Evolutionary conservation across 2,113 vertebrate species (phyloP).

Genomic region (Crotalus viridis): DNA sequence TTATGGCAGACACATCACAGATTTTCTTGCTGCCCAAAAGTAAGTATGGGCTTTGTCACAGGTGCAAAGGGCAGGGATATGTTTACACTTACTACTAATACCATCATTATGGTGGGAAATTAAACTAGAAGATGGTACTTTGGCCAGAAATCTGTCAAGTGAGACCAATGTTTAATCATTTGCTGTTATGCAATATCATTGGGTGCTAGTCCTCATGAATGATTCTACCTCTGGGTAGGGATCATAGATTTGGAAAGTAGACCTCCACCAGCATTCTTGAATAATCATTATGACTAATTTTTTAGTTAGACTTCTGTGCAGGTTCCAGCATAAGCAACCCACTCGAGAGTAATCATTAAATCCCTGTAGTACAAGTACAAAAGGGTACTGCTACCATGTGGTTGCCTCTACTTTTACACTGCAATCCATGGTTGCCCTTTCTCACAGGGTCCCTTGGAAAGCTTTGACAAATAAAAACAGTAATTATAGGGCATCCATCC

Average conservation of each 20-base stretch:
- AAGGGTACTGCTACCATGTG: background rate
- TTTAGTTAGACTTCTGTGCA: background rate
- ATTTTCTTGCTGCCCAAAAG: background rate
- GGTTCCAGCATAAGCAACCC: background rate
- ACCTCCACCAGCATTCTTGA: background rate
- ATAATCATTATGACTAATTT: background rate
- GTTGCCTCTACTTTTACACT: background rate
- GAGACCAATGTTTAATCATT: background rate
- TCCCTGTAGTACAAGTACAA: background rate
- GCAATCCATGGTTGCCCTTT: background rate
- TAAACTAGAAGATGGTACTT: background rate
- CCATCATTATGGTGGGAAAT: background rate
- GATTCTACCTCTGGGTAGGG: background rate
- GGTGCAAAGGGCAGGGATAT: background rate
- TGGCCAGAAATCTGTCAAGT: background rate
- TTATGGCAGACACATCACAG: background rate
- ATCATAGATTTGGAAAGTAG: background rate
- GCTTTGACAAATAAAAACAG: background rate
- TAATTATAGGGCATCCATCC: background rate
- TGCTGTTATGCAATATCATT: background rate
- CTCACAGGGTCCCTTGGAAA: background rate
- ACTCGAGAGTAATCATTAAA: background rate
- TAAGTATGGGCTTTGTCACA: background rate
- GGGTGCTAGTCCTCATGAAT: background rate
- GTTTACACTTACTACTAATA: background rate